Conservation (phyloP, 2,888 invertebrate species). For the Phyto melanocephala region DNA sequence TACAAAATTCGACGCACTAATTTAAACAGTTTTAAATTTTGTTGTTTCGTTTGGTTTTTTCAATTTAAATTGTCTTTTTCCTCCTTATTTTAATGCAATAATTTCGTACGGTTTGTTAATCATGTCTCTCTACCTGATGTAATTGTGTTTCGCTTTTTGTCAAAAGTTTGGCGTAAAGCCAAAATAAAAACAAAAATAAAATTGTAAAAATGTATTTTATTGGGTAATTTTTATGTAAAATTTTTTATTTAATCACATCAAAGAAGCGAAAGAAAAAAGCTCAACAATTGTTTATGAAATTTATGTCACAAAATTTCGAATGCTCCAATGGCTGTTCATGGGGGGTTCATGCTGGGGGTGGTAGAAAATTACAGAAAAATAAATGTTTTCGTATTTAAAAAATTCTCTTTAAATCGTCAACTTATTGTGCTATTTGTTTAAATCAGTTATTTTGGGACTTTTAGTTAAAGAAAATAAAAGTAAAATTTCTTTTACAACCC, state of each 20-base stretch:
- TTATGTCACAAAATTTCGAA: slow-evolving; percentile 2
- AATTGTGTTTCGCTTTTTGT: neutral
- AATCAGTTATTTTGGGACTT: too few relatives aligned
- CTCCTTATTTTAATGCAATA: slow-evolving; percentile 13
- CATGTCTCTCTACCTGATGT: slow-evolving; percentile 36
- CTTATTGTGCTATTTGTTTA: too few relatives aligned
- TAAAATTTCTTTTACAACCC: too few relatives aligned
- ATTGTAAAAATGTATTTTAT: slow-evolving; percentile 26
- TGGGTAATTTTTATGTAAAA: slow-evolving; percentile 11
- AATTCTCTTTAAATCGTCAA: too few relatives aligned
- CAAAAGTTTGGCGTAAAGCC: slow-evolving; percentile 24
- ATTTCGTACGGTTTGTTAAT: slow-evolving; percentile 47
- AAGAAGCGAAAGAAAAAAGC: neutral
- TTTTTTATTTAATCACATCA: neutral
- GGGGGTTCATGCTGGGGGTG: neutral
- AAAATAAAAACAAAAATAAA: slow-evolving; percentile 16
- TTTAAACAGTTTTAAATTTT: neutral
- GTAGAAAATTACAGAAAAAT: neutral
- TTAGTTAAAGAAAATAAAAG: too few relatives aligned
- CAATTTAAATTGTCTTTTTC: slow-evolving; percentile 32
- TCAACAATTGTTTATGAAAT: slow-evolving; percentile 25
- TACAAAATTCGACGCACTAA: too few relatives aligned
- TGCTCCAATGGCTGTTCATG: neutral
- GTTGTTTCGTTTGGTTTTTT: neutral
- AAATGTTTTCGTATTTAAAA: too few relatives aligned